phyloP scores from a whole-genome alignment of 2,888 invertebrate species.

The Hyppa rectilinea region DNA sequence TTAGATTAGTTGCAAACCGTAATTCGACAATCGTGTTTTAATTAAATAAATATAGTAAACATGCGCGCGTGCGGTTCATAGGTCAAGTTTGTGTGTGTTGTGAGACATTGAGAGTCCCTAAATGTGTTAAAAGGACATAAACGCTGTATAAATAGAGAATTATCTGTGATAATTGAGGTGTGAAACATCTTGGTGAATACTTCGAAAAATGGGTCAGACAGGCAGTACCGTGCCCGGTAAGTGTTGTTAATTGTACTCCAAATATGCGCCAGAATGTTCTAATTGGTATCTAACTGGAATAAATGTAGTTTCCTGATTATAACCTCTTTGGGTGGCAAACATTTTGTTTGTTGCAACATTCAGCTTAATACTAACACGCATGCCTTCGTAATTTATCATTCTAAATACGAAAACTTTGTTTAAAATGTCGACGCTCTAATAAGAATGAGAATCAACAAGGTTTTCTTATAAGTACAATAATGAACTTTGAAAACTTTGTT shows the following conservation, averaged over 20 bases:
- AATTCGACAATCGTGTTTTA: slow-evolving; percentile 57
- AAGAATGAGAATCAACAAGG: not conserved
- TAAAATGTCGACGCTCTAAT: not conserved
- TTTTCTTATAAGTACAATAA: not conserved
- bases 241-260: slow-evolving; percentile 73
- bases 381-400: not conserved
- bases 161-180: slow-evolving; percentile 61
- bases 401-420: not conserved
- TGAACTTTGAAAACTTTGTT: not conserved
- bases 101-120: slow-evolving; percentile 65
- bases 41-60: slow-evolving; percentile 75
- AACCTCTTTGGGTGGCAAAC: slow-evolving; percentile 58
- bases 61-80: slow-evolving; percentile 77
- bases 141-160: slow-evolving; percentile 60
- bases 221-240: slow-evolving; percentile 87
- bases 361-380: not conserved
- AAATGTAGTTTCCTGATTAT: slow-evolving; percentile 63
- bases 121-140: slow-evolving; percentile 72
- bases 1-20: slow-evolving; percentile 35
- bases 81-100: slow-evolving; percentile 77
- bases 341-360: slow-evolving; percentile 7
- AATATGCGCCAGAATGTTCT: slow-evolving; percentile 67
- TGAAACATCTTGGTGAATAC: slow-evolving; percentile 51
- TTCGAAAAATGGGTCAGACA: slow-evolving; percentile 82
- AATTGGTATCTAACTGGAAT: slow-evolving; percentile 76